Evolutionary conservation across 2,888 invertebrate species (phyloP).

Genomic region (Philaethria dido): DNA sequence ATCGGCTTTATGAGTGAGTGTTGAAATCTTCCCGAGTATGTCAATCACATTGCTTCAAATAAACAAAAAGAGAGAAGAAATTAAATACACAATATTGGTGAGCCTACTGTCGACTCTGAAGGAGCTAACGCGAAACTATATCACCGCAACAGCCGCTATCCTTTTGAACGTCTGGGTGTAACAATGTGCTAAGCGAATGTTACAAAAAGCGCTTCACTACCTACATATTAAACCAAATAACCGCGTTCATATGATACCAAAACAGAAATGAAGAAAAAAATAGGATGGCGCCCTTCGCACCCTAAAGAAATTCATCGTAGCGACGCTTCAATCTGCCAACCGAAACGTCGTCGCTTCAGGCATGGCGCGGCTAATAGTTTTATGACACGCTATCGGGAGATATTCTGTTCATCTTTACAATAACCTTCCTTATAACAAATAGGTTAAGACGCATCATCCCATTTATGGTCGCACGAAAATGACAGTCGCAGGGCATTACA

Average conservation of each 20-base stretch:
- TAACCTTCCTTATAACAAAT: slow-evolving; percentile 55
- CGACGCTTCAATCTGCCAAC: slow-evolving; percentile 63
- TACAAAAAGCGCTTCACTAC: slow-evolving; percentile 74
- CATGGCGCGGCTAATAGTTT: slow-evolving; percentile 83
- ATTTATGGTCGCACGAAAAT: slow-evolving; percentile 45
- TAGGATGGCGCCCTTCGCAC: slow-evolving; percentile 70
- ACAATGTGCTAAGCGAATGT: too few species aligned
- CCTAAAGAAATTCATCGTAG: slow-evolving; percentile 56
- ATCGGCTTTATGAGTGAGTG: too few species aligned
- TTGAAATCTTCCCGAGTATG: too few species aligned
- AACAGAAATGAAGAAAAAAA: slow-evolving; percentile 64
- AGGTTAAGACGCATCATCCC: slow-evolving; percentile 55
- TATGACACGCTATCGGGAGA: slow-evolving; percentile 79
- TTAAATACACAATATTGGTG: too few species aligned
- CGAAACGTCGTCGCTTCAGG: slow-evolving; percentile 72
- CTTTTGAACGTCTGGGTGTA: too few species aligned
- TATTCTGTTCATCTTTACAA: slow-evolving; percentile 50
- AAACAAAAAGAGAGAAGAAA: too few species aligned
- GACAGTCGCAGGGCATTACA: slow-evolving; percentile 75
- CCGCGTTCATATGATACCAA: slow-evolving; percentile 74
- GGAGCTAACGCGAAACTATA: too few species aligned
- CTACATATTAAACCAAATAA: slow-evolving; percentile 64
- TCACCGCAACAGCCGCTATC: too few species aligned
- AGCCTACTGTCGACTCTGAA: too few species aligned
- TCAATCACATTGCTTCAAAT: too few species aligned